Evolutionary conservation across 53 echinoderm and acorn worm species (phyloP).

Genomic region (Glandiceps talaboti): DNA sequence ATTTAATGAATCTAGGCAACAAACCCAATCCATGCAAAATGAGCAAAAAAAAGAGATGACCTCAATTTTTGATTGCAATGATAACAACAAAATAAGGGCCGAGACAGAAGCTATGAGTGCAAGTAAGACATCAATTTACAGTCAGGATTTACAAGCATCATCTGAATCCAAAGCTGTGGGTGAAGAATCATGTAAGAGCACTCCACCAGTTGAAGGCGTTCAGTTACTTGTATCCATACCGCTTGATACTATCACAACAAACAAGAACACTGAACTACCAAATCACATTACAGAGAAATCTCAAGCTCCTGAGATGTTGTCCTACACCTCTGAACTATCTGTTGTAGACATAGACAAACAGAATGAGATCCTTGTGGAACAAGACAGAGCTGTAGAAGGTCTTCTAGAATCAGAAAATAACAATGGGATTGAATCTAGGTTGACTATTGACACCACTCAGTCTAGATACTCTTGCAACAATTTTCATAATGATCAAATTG

Average conservation of each 20-base stretch:
- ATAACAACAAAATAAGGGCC: neutral
- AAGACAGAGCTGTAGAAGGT: neutral
- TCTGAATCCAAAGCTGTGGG: neutral
- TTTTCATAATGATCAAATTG: too few relatives aligned
- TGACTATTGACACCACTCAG: too few relatives aligned
- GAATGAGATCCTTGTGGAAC: neutral
- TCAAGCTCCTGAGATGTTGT: neutral
- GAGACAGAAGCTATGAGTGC: neutral
- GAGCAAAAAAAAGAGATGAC: neutral
- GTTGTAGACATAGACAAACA: neutral
- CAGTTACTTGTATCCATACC: neutral
- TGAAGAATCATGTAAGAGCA: neutral
- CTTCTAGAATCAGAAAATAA: neutral
- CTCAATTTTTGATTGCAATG: neutral
- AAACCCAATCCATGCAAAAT: too few relatives aligned
- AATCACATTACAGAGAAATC: neutral
- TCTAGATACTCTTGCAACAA: too few relatives aligned
- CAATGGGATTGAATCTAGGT: neutral
- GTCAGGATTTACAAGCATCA: too few relatives aligned
- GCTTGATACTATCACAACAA: neutral
- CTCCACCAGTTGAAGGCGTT: neutral
- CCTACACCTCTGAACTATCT: neutral
- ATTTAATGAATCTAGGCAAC: neutral
- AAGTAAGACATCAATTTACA: too few relatives aligned
- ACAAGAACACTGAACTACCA: neutral